These are phyloP conservation scores for Ophion obscuratus DNA, from an alignment of 2,888 invertebrate genomes.

Conservation along the genomic window DNA sequence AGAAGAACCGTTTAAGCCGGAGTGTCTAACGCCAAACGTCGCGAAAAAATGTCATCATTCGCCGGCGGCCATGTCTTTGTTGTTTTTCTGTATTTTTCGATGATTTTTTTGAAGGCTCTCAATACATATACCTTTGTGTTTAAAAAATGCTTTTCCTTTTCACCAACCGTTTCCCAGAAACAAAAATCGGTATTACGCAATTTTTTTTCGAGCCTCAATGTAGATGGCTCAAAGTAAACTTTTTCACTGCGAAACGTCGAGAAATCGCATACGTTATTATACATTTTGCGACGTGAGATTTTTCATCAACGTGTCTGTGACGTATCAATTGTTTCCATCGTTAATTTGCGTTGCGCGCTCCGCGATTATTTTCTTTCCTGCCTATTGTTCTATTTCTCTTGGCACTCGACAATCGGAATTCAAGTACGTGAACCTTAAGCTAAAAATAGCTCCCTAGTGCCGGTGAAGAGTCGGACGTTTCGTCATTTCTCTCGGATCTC, in stretches of 20 bases:
- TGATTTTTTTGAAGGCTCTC: too few species aligned
- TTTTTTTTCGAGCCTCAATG: too few species aligned
- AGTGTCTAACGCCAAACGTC: too few species aligned
- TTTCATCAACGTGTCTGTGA: neutral
- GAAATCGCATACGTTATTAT: neutral
- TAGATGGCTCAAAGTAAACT: too few species aligned
- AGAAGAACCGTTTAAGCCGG: too few species aligned
- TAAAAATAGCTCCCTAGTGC: conserved; percentile 66
- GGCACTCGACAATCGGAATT: conserved; percentile 70
- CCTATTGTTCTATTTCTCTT: conserved; percentile 73
- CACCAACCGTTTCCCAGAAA: too few species aligned
- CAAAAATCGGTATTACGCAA: too few species aligned
- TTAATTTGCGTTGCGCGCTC: conserved; percentile 18
- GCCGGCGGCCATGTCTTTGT: too few species aligned
- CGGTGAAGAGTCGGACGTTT: conserved; percentile 50
- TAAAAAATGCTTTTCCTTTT: too few species aligned
- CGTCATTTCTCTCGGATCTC: conserved; percentile 63
- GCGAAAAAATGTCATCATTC: too few species aligned
- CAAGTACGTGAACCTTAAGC: conserved; percentile 68
- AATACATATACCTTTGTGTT: too few species aligned
- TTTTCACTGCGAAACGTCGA: neutral
- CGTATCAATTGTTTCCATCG: conserved; percentile 33
- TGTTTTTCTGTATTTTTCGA: too few species aligned
- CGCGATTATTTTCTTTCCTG: conserved; percentile 30
- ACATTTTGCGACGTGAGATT: neutral